A percentile compares a stretch with the other conserved stretches of the same genome.
These are phyloP conservation scores for Graptemys geographica DNA, from an alignment of 2,797 vertebrate genomes.

Conservation along the genomic window DNA sequence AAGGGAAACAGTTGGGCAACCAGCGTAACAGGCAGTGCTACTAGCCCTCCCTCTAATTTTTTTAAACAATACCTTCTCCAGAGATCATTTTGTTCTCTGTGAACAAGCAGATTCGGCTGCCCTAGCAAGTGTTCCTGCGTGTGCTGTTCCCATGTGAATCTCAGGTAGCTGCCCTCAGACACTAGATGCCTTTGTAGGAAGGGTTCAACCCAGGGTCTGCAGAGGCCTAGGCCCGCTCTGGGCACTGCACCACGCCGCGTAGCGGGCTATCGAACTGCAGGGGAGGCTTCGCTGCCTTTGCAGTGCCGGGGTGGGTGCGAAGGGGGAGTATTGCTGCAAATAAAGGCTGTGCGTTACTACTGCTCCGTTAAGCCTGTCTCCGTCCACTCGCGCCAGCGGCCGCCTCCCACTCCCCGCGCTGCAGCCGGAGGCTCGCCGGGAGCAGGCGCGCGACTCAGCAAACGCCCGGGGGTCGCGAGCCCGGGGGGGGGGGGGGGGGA, in stretches of 20 bases:
- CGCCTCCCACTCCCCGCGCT: no score
- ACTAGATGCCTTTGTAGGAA: background rate
- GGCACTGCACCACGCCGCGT: background rate
- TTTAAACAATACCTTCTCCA: background rate
- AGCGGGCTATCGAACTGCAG: background rate
- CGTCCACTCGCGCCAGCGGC: background rate
- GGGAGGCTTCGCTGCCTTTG: conserved; percentile 71
- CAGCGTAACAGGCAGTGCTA: background rate
- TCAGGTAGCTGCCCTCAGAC: background rate
- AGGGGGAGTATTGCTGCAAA: conserved; percentile 4
- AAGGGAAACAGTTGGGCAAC: background rate
- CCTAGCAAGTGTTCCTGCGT: background rate
- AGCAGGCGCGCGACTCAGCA: no score
- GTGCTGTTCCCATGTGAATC: background rate
- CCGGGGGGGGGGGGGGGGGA: fast-evolving
- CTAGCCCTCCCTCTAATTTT: fast-evolving
- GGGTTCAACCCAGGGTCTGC: background rate
- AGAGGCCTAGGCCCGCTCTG: background rate
- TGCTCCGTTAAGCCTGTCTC: background rate
- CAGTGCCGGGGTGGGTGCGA: conserved; percentile 19
- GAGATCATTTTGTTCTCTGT: background rate
- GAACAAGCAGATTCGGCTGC: background rate
- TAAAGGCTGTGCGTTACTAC: conserved; percentile 37
- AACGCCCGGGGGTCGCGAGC: no score
- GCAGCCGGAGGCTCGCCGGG: no score